A percentile compares a stretch with the other conserved stretches of the same genome.
Conservation (phyloP, 37 sponge, comb jelly and placozoan species). For the Hexactinellida sp. region DNA sequence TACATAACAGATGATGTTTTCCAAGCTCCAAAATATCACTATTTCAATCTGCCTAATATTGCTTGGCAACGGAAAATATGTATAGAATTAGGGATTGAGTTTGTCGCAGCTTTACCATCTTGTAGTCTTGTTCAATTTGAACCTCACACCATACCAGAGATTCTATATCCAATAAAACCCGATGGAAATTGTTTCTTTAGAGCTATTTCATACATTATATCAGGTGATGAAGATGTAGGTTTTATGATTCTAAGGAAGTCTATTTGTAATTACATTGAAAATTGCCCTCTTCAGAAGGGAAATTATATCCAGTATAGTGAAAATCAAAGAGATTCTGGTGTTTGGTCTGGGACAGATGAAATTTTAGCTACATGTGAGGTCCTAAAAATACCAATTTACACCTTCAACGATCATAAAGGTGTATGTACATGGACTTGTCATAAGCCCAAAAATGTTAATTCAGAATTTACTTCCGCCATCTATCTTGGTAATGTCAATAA, state of each 20-base stretch:
- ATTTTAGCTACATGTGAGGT: not conserved
- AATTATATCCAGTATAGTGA: conserved; percentile 1
- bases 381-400: not conserved
- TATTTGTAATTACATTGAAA: not conserved
- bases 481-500: not conserved
- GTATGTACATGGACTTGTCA: not conserved
- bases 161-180: not conserved
- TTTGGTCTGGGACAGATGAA: not conserved
- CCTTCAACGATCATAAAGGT: not conserved
- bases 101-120: not conserved
- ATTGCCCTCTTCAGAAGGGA: not conserved
- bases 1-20: not conserved
- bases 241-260: not conserved
- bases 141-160: not conserved
- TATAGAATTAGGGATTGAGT: not conserved
- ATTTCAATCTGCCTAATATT: not conserved
- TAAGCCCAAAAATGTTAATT: not conserved
- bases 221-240: conserved; percentile 10
- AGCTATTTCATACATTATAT: not conserved
- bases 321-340: not conserved
- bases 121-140: not conserved
- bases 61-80: not conserved
- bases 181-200: conserved; percentile 17
- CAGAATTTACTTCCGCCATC: not conserved
- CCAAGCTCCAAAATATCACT: no score